A percentile compares a stretch with the other conserved stretches of the same genome.
These are phyloP conservation scores for Palythoa grandis DNA, from an alignment of 92 coral and sea anemone genomes.

Conservation along the genomic window DNA sequence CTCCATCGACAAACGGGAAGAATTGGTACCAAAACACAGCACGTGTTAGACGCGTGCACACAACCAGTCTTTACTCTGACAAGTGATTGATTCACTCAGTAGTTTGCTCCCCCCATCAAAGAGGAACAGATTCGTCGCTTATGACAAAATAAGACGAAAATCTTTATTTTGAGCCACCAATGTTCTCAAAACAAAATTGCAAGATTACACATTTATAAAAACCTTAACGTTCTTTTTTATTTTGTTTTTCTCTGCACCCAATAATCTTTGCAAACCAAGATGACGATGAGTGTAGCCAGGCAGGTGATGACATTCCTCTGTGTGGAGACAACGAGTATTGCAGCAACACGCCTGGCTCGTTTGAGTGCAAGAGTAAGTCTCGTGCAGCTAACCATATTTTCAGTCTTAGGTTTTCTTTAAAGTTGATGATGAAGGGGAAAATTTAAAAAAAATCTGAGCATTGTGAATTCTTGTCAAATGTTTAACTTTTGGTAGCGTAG, in stretches of 20 bases:
- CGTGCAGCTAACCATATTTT: neutral
- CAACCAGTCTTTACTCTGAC: too few relatives aligned
- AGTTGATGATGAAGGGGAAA: neutral
- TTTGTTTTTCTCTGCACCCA: neutral
- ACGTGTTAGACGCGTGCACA: too few relatives aligned
- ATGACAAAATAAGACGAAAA: neutral
- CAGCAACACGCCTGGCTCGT: slow-evolving; percentile 89
- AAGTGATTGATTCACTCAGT: too few relatives aligned
- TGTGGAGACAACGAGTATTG: slow-evolving; percentile 71
- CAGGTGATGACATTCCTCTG: slow-evolving; percentile 31
- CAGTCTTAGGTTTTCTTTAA: neutral
- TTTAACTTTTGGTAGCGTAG: neutral
- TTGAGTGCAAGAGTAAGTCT: slow-evolving; percentile 74
- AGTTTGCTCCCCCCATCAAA: too few relatives aligned
- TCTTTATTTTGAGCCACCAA: neutral
- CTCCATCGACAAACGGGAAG: too few relatives aligned
- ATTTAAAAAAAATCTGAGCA: neutral
- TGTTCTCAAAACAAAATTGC: neutral
- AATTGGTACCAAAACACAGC: too few relatives aligned
- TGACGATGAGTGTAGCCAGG: slow-evolving; percentile 35
- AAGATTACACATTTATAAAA: neutral
- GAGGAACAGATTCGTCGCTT: too few relatives aligned
- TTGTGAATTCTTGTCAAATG: neutral
- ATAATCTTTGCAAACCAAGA: slow-evolving; percentile 21
- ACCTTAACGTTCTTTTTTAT: neutral